Base-by-base conservation (phyloP, 2,113 vertebrate genomes). In the Gambusia affinis region DNA sequence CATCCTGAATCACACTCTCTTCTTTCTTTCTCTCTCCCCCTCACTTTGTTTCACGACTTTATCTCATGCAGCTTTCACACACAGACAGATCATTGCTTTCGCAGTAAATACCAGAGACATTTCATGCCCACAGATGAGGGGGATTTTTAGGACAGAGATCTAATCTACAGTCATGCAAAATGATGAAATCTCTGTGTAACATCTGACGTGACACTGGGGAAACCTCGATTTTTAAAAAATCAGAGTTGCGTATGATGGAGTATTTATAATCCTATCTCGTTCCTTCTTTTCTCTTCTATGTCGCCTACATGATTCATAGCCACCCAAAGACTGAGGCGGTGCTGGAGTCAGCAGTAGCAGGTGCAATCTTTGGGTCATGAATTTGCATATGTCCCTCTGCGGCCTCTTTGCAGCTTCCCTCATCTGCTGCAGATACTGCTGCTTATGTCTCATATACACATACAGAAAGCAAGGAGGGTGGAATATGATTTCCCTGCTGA, bases 181-280 rank as follows among this genome's bases (percentile, higher is more conserved):
- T 90, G 88, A 92, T 91, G 88, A 92, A 90, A 92, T 90, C 89
- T 92, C 86, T 83, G 75, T 79, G 92, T 87, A 89, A 91, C 88
- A 89, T 91, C 83, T 78, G 70, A 72, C 12, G 57, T 76, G 73
- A 64, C 72, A 77, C 81, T 77, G 51, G 71, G 72, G 68, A 84
- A 87, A 67, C 78, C 84, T 83, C 84, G 79, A 80, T 30, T 24
- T 8, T 1, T n/a, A 77, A 77, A 84, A 84, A 87, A 47, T 54
- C 63, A 80, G 64, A 60, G 63, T 67, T 64, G 85, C 71, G 83
- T 81, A 77, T 82, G 82, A 88, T 76, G 62, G 81, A 86, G 72
- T 70, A 77, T 85, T 85, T 75, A 70, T 78, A 89, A 89, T 87
- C 70, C 30, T 60, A 75, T 89, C 63, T 77, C 64, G 44, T 85